Evolutionary conservation across 2,888 invertebrate species (phyloP), one percentile per base, ranked within the genome.

Genomic region (Cepaea hortensis): DNA sequence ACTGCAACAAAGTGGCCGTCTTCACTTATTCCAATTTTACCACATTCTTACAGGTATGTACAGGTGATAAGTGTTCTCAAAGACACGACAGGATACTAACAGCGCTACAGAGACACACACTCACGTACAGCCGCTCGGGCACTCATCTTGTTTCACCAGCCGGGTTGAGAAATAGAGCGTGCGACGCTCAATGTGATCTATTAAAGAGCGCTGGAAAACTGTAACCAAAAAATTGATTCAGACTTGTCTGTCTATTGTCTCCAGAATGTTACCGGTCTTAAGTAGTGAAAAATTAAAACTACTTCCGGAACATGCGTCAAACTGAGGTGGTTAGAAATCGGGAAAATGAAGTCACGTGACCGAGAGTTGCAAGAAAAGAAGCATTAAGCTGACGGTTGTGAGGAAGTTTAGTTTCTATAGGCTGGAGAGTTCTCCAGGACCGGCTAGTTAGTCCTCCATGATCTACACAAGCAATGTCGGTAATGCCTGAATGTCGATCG

Each of bases 261-360:
- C 65, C 76, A 62, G n/a, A 84, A 61, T 75, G 73, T 46, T 75
- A 76, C 84, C 65, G 48, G n/a, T 84, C 65, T 84, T 15, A 75
- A 76, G 65, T 84, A 46, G 75, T 46, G 65, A 20, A 35, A 76
- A 84, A 84, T 84, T 84, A 75, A 84, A 76, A 84, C 84, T 84
- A 84, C 84, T 76, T 84, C 84, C 84, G 62, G 76, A 75, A 76
- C 75, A 84, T 84, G 84, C 84, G 75, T 76, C 62, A 84, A 84
- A 46, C 65, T 46, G 23, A 48, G 15, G 84, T n/a, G 35, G 61
- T 23, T 76, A 76, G 62, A 76, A 83, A 65, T 84, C 76, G 55
- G 62, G 23, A 65, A 23, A 76, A 76, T 84, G 48, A 20, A 46
- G 84, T 76, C 84, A 20, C 84, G 84, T 84, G 84, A 23, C 46